phyloP scores from a whole-genome alignment of 1,140 invertebrate species.

The Planococcus citri region DNA sequence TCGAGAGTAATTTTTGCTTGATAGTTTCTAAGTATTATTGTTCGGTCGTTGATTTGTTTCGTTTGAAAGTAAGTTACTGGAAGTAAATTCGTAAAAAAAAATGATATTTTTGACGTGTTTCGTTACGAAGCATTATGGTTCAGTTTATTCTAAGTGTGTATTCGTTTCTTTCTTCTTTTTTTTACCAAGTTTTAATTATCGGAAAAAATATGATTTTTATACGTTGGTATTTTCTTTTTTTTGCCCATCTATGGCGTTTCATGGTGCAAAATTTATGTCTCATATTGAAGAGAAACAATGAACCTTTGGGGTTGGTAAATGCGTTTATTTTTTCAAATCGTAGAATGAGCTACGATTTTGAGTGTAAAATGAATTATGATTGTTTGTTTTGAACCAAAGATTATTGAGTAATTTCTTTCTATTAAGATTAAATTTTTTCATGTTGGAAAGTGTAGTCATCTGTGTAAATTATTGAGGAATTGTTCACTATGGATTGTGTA shows the following conservation, averaged over 20 bases:
- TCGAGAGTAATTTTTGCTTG: background rate
- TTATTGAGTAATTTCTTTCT: background rate
- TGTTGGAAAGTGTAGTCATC: background rate
- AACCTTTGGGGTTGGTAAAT: too few species aligned
- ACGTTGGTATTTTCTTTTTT: background rate
- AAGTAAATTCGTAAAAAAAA: too few species aligned
- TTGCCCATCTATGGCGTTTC: background rate
- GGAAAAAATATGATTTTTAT: conserved; percentile 7
- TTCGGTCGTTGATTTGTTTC: background rate
- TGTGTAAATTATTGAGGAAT: background rate
- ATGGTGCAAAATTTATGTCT: background rate
- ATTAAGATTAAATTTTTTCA: background rate
- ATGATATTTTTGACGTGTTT: too few species aligned
- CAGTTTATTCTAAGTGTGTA: background rate
- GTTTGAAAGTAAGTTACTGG: background rate
- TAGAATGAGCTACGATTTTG: background rate
- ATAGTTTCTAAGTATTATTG: background rate
- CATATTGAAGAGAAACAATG: background rate
- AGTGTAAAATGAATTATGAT: background rate
- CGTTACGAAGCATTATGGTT: too few species aligned
- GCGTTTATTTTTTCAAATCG: too few species aligned
- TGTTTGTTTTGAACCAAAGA: background rate
- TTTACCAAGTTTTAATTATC: background rate
- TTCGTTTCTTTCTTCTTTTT: background rate
- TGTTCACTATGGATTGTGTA: too few species aligned